Evolutionary conservation across 2,113 vertebrate genomes (phyloP), one percentile per base, ranked within the genome.

Genomic region (Elephantulus edwardii): DNA sequence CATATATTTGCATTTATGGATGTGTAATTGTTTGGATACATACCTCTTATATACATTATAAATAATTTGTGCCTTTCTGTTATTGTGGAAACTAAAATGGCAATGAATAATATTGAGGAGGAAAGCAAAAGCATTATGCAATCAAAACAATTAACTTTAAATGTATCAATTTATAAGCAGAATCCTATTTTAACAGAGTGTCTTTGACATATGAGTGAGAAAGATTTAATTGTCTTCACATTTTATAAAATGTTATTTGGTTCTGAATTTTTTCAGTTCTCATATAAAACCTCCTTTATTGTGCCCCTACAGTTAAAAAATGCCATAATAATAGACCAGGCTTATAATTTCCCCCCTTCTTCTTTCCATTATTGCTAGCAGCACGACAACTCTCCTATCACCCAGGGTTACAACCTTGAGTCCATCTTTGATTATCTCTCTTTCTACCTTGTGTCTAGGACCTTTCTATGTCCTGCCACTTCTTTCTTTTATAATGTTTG

Each of bases 401-500:
- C 95, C 90, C 83, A 88, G 95, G 96, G 96, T 96, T 96, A 95
- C 93, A 96, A 95, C 96, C 95, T 95, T 95, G 88, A 96, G 91
- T 90, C 96, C 95, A 95, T 95, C 95, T 96, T 96, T 96, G 96
- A 96, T 96, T 94, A 96, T 95, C 91, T 96, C 78, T 86, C 91
- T 96, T 96, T 96, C 94, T 96, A 86, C 86, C 95, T 96, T 86
- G 88, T 38, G n/a, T 94, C 95, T 94, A 95, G 95, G 95, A 96
- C 95, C 95, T 96, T 96, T 96, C 95, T 95, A 58, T 96, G 90
- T 96, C 96, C 96, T 95, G 95, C 95, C 95, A 96, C 95, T 95
- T 95, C 95, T 96, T 91, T 94, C 94, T 94, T 96, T 94, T 94
- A 95, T 90, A 93, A 82, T 89, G 86, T 93, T 96, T 96, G 90